Base-by-base conservation (phyloP, 2,797 vertebrate species). In the Neosalanx taihuensis region DNA sequence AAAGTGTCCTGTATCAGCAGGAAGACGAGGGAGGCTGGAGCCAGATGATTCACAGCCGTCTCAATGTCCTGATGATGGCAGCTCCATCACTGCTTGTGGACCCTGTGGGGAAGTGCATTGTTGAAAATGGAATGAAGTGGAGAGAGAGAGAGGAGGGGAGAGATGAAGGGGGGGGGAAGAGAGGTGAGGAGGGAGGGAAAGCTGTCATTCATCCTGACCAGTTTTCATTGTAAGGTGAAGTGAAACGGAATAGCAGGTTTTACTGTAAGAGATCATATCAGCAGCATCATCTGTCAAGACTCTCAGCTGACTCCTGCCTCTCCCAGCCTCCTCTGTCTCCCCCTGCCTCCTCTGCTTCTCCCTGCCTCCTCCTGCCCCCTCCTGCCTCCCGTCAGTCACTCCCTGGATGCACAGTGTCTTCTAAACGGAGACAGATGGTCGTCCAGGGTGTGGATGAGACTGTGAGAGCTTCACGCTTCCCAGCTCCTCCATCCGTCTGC, bases 91-190 rank as follows among this genome's bases (percentile, higher is more conserved):
- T 75, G 71, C 15, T 68, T 84, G 84, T 86, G 84, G 84, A 83
- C 84, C 83, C 85, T 77, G 87, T 85, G 26, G 87, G 81, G 86
- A 76, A 80, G 84, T 71, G 76, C 78, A 84, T 84, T 86, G 85
- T 89, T 30, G 71, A 75, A 65, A 77, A 80, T 70, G 69, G 69
- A 78, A 76, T 60, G 67, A 80, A 71, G 75, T 49, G 73, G 61
- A 17, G 15, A 57, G 64, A 41, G 10, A 5, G 66, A 53, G 60
- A 65, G 18, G 53, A 26, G n/a, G 68, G 70, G 70, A 67, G 66
- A 72, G 56, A 46, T 72, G 75, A 66, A 77, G 74, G 18, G 49
- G 4, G 49, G 67, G 1, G 23, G 49, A 23, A 46, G 29, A 10
- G 59, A 49, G 71, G 66, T 65, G 70, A 62, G 33, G 61, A 66